Base-by-base conservation (phyloP, 2,888 invertebrate genomes). In the Athalia circularis region DNA sequence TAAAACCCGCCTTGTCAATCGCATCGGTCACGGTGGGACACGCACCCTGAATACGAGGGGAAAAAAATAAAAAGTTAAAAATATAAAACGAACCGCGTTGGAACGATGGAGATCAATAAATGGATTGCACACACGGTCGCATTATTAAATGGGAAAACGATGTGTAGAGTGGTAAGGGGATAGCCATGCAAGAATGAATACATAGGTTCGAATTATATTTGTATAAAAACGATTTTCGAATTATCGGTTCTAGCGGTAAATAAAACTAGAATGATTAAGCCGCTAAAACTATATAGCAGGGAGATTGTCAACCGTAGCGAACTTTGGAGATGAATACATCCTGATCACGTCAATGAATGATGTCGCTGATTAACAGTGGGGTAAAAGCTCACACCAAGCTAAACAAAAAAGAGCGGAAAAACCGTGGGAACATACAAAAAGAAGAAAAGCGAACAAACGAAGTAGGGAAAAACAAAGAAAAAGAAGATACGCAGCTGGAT, bases 321-420 rank as follows among this genome's bases (percentile, higher is more conserved):
- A 29, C 29, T 54, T 54, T 29, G 3, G 7, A 29, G 15, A 43
- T 52, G 13, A 29, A 52, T 52, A 8, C 52, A 68, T 52, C 13
- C 13, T 48, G n/a, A 48, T 65, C 48, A 13, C 6, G 13, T 48
- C 54, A 29, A 68, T 54, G 68, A 54, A 68, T 29, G 68, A 50
- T 29, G 54, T 68, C 43, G 11, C 11, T 68, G 7, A 68, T 52
- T 6, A 43, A 9, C 47, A 47, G 48, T 50, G n/a, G 48, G 52
- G 48, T 47, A 59, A 50, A 64, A 54, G 5, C 13, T 45, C 5
- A 52, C 68, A 29, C 15, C n/a, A 13, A 43, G 11, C 68, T n/a
- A 8, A 13, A 48, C 13, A 13, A 48, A 15, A 54, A 57, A 57
- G n/a, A n/a, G 6, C n/a, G 57, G 57, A 9, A 13, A 43, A 8